Conservation (phyloP, 1,140 invertebrate species). For the Arion vulgaris region DNA sequence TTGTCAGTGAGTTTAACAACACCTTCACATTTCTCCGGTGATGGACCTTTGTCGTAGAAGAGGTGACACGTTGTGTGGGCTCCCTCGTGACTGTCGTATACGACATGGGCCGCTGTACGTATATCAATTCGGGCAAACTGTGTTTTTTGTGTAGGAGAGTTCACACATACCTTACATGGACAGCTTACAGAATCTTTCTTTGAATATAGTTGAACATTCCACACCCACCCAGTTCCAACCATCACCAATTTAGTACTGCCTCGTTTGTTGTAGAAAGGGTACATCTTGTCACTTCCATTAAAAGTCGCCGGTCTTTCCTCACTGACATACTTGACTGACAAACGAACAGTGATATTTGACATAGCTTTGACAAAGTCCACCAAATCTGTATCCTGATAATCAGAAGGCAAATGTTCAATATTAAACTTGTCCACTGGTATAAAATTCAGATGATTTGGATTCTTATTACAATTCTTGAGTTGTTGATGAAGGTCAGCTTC, state of each 20-base stretch:
- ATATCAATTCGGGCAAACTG: neutral
- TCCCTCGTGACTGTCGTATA: neutral
- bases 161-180: neutral
- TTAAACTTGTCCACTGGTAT: neutral
- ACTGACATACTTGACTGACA: neutral
- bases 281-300: neutral
- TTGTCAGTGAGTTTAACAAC: neutral
- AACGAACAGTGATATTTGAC: neutral
- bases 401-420: neutral
- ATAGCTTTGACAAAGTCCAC: neutral
- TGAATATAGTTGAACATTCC: neutral
- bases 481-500: neutral
- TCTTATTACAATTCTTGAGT: neutral
- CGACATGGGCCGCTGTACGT: neutral
- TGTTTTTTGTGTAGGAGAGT: neutral
- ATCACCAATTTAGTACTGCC: neutral
- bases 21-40: neutral
- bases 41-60: neutral
- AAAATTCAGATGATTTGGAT: neutral
- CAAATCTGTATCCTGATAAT: neutral
- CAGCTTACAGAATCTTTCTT: neutral
- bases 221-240: neutral
- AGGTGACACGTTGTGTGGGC: neutral
- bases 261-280: neutral
- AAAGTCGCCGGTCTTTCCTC: neutral